Conservation (phyloP, 1,140 invertebrate species). For the Bombus superbus region DNA sequence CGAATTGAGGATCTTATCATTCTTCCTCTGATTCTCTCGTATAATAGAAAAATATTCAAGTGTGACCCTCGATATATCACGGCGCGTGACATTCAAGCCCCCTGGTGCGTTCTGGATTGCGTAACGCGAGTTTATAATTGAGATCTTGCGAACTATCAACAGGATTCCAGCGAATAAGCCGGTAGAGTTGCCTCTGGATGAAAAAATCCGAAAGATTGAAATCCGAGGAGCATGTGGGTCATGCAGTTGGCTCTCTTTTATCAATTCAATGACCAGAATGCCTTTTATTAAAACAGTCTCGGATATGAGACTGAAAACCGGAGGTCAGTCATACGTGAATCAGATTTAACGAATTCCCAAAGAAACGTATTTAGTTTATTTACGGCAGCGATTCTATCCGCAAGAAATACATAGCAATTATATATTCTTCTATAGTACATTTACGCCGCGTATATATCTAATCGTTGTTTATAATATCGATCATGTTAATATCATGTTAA, state of each 20-base stretch:
- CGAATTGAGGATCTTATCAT: background rate
- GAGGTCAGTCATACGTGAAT: background rate
- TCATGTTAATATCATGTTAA: no score
- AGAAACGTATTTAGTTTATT: background rate
- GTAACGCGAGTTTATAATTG: background rate
- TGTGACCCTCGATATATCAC: background rate
- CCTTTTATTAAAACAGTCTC: background rate
- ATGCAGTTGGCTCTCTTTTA: slow-evolving; percentile 2
- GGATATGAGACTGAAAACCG: background rate
- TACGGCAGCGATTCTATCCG: background rate
- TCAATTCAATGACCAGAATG: background rate
- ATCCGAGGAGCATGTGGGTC: background rate
- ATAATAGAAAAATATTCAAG: background rate
- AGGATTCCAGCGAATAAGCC: background rate
- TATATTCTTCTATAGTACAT: background rate
- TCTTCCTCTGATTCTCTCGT: background rate
- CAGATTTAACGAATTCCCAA: background rate
- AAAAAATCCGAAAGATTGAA: background rate
- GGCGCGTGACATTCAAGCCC: background rate
- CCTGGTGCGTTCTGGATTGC: background rate
- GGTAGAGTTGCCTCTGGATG: background rate
- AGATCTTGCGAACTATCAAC: background rate
- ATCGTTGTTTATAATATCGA: no score
- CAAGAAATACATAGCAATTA: background rate
- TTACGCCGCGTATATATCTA: background rate